These are phyloP conservation scores for Anguilla japonica DNA, from an alignment of 2,113 vertebrate species.

Conservation along the genomic window DNA sequence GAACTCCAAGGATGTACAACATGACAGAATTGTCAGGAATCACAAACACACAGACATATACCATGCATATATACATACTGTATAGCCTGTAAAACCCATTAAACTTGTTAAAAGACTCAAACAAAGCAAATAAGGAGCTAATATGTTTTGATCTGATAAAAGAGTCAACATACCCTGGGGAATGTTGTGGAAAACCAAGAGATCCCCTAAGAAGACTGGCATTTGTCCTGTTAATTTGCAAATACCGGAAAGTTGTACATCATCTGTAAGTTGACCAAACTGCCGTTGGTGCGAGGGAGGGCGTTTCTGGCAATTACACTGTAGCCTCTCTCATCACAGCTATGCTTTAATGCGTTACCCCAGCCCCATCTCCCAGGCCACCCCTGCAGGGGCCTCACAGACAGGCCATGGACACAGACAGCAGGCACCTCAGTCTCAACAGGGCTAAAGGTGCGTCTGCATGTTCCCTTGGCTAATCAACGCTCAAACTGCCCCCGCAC, in stretches of 20 bases:
- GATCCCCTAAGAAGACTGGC: background rate
- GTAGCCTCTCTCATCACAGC: background rate
- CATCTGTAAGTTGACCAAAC: background rate
- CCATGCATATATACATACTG: background rate
- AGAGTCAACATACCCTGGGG: background rate
- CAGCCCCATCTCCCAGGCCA: background rate
- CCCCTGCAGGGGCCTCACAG: background rate
- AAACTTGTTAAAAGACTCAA: background rate
- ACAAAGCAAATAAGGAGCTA: background rate
- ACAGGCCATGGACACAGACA: background rate
- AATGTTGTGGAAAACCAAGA: background rate
- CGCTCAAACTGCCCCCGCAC: slow-evolving; percentile 29
- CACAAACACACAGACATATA: background rate
- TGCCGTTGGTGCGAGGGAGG: background rate
- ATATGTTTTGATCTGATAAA: background rate
- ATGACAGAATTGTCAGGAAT: background rate
- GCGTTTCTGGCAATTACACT: background rate
- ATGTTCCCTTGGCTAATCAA: slow-evolving; percentile 45
- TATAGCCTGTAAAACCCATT: background rate
- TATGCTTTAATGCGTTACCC: slow-evolving; percentile 13
- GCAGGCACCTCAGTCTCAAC: background rate
- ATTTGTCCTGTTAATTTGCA: slow-evolving; percentile 6
- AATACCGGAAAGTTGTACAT: background rate
- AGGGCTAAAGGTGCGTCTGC: too few species aligned
- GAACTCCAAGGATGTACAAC: background rate